Evolutionary conservation across 2,888 invertebrate species (phyloP).

Genomic region (Eristalinus sepulchralis): DNA sequence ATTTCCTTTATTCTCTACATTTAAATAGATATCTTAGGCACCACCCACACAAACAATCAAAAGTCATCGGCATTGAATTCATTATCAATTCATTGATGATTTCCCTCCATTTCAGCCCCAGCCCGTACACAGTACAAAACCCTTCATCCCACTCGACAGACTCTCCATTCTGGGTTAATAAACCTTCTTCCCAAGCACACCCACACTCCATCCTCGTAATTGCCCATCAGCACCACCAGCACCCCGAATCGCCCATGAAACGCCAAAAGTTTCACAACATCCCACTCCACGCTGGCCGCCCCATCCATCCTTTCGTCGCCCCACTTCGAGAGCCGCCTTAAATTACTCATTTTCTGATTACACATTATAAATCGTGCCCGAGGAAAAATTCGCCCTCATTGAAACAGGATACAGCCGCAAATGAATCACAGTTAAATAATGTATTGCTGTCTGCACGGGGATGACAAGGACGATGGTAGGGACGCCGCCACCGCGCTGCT

Average conservation of each 20-base stretch:
- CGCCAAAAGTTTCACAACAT: not conserved
- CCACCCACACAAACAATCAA: not conserved
- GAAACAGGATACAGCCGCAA: slow-evolving; percentile 55
- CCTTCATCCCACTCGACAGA: not conserved
- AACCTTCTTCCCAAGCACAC: not conserved
- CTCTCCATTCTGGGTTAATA: not conserved
- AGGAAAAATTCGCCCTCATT: slow-evolving; percentile 36
- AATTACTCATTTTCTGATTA: slow-evolving; percentile 55
- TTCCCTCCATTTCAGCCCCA: not conserved
- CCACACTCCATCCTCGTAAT: not conserved
- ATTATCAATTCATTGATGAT: too few species aligned
- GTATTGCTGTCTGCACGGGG: slow-evolving; percentile 31
- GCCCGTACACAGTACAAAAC: not conserved
- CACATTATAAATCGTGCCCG: slow-evolving; percentile 47
- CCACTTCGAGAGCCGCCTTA: slow-evolving; percentile 6
- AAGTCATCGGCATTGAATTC: not conserved
- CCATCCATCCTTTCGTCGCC: slow-evolving; percentile 4
- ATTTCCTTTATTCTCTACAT: too few species aligned
- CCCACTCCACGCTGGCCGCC: not conserved
- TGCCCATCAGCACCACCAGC: not conserved
- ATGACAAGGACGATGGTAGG: not conserved
- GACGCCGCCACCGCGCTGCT: not conserved
- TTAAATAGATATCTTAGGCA: too few species aligned
- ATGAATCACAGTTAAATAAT: slow-evolving; percentile 62
- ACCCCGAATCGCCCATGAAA: not conserved